Evolutionary conservation across 2,888 invertebrate genomes (phyloP), one percentile per base, ranked within the genome.

Genomic region (Torymus tubicola): DNA sequence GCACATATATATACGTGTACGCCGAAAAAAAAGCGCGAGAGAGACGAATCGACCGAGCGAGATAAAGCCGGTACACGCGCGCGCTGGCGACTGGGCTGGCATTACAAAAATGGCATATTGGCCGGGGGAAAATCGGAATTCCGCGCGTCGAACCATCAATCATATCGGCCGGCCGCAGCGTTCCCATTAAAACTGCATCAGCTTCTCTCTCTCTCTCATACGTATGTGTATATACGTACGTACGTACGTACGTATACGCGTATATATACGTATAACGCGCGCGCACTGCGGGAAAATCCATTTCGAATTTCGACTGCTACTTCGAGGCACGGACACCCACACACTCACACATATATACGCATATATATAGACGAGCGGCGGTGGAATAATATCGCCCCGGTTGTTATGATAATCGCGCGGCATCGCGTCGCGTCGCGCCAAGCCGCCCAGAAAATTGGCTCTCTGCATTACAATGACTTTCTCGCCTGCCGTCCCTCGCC

Each of bases 371-470:
- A 42, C 70, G 31, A 74, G 81, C 82, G 80, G 81, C 79, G 31
- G 80, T 86, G 88, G 90, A 90, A 90, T 90, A 90, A 90, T 90
- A 90, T 89, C 88, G 84, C 12, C 42, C 42, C 88, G 90, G 90
- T 90, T 90, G 90, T 90, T 90, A 90, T 90, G 90, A 90, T 90
- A 91, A 91, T 90, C 90, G 88, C 86, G 85, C 86, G 85, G 88
- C 86, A 88, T 88, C 88, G 88, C 88, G 85, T 87, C 88, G 88
- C 87, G 87, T 88, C 87, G 80, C 88, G 87, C 88, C 90, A 90
- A 90, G 90, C 90, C 90, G 90, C 89, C 90, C 90, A 90, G 90
- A 90, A 90, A 90, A 90, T 90, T 90, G 90, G 89, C 90, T 90
- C 90, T 90, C 90, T 90, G 90, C 90, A 91, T 91, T 88, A 90